These are phyloP conservation scores for Epistrophella euchroma DNA, from an alignment of 2,888 invertebrate genomes.

Conservation along the genomic window DNA sequence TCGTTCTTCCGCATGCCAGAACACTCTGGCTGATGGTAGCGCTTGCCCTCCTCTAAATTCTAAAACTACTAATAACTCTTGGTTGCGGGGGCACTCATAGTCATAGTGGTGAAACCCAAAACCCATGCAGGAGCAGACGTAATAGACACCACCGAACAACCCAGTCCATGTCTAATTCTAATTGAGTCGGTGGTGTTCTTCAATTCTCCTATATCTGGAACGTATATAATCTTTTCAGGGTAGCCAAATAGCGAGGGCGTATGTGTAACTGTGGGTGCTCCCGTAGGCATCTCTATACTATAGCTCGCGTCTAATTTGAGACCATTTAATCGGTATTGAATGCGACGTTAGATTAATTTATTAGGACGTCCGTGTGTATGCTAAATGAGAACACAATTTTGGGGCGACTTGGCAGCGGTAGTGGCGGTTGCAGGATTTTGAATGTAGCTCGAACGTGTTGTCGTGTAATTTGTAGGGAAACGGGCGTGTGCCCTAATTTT, in stretches of 20 bases:
- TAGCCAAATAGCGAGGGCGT: slow-evolving; percentile 29
- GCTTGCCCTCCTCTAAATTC: slow-evolving; percentile 9
- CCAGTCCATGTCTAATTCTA: slow-evolving; percentile 48
- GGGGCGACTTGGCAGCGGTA: neutral
- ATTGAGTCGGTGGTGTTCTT: slow-evolving; percentile 55
- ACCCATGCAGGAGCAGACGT: slow-evolving; percentile 68
- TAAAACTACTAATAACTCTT: slow-evolving; percentile 53
- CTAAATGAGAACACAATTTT: slow-evolving; percentile 67
- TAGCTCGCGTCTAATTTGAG: slow-evolving; percentile 65
- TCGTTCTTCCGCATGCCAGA: slow-evolving; percentile 72
- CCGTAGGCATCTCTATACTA: slow-evolving; percentile 25
- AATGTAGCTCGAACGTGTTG: slow-evolving; percentile 59
- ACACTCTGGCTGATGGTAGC: slow-evolving; percentile 26
- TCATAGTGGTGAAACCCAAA: slow-evolving; percentile 47
- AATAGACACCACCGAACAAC: slow-evolving; percentile 52
- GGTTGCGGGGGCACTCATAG: slow-evolving; percentile 21
- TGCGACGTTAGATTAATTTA: slow-evolving; percentile 69
- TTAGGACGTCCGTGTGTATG: slow-evolving; percentile 70
- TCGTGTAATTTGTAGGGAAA: slow-evolving; percentile 69
- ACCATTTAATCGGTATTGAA: slow-evolving; percentile 71
- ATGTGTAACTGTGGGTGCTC: slow-evolving; percentile 46
- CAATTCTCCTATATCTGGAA: slow-evolving; percentile 36
- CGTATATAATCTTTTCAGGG: slow-evolving; percentile 27
- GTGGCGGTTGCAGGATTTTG: slow-evolving; percentile 30
- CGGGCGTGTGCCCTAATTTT: slow-evolving; percentile 74